These are phyloP conservation scores for Drosophila prolongata DNA, from an alignment of 2,888 invertebrate genomes.

Conservation along the genomic window DNA sequence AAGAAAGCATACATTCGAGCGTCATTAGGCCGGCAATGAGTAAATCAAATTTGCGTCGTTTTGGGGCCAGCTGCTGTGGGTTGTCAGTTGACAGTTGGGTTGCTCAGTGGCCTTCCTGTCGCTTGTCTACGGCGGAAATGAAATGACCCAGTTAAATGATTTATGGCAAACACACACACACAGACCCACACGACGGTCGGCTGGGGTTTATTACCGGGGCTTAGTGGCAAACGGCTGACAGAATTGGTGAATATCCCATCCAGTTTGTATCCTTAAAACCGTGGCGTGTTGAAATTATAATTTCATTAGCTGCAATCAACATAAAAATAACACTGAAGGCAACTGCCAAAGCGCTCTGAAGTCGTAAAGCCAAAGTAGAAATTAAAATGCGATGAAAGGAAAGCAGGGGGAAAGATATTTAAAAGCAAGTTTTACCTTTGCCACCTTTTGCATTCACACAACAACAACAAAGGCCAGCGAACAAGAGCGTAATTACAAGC, in stretches of 20 bases:
- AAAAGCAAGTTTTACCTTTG: slow-evolving; percentile 72
- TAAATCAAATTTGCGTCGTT: slow-evolving; percentile 75
- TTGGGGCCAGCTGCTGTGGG: slow-evolving; percentile 41
- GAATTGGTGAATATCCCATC: slow-evolving; percentile 27
- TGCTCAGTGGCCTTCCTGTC: slow-evolving; percentile 61
- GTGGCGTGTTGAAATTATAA: slow-evolving; percentile 74
- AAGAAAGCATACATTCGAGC: slow-evolving; percentile 43
- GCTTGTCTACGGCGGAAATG: slow-evolving; percentile 74
- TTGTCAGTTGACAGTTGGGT: slow-evolving; percentile 66
- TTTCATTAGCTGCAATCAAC: slow-evolving; percentile 80
- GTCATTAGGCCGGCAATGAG: slow-evolving; percentile 68
- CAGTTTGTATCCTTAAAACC: slow-evolving; percentile 29
- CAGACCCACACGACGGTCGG: slow-evolving; percentile 11
- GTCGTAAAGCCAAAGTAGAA: slow-evolving; percentile 69
- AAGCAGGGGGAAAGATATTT: slow-evolving; percentile 48
- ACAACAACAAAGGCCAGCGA: slow-evolving; percentile 24
- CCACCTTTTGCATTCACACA: slow-evolving; percentile 62
- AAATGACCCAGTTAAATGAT: slow-evolving; percentile 82
- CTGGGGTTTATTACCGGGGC: slow-evolving; percentile 48
- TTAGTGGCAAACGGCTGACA: slow-evolving; percentile 59
- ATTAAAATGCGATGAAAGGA: slow-evolving; percentile 34
- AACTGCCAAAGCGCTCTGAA: slow-evolving; percentile 71
- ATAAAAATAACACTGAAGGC: slow-evolving; percentile 79
- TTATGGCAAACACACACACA: slow-evolving; percentile 53
- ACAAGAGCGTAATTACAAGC: slow-evolving; percentile 75